phyloP scores from a whole-genome alignment of 2,113 vertebrate genomes.

The Catharus bicknelli region DNA sequence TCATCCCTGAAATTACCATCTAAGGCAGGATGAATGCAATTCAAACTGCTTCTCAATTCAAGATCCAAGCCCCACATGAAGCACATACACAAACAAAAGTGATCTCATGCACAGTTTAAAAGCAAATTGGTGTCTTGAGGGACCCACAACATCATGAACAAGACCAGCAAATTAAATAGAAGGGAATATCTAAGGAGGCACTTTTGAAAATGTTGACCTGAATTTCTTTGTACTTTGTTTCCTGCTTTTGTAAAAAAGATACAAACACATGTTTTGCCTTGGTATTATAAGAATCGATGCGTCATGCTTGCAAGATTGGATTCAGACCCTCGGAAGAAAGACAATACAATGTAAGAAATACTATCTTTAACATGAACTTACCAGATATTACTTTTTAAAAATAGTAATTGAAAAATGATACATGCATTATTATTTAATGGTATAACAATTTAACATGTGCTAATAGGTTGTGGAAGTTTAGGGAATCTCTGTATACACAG shows the following conservation, averaged over 20 bases:
- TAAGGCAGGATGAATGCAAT: background rate
- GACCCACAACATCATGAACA: background rate
- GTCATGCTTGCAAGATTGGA: background rate
- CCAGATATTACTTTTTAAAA: background rate
- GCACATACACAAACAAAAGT: background rate
- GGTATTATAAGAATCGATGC: background rate
- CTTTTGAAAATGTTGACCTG: background rate
- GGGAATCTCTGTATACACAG: background rate
- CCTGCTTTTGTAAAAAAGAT: background rate
- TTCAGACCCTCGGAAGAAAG: background rate
- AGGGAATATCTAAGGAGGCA: background rate
- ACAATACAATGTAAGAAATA: background rate
- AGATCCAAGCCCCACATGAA: background rate
- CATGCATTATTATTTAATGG: background rate
- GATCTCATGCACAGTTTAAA: background rate
- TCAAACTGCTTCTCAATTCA: background rate
- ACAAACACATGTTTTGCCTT: background rate
- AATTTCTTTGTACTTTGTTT: background rate
- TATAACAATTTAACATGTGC: background rate
- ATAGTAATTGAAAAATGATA: background rate
- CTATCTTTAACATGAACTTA: background rate
- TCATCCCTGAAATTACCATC: background rate
- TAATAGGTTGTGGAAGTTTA: background rate
- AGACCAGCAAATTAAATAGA: background rate
- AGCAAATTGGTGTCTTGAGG: background rate